A percentile compares a stretch with the other conserved stretches of the same genome.
These are phyloP conservation scores for Drosophila austrosaltans DNA, from an alignment of 2,888 invertebrate species.

Conservation along the genomic window DNA sequence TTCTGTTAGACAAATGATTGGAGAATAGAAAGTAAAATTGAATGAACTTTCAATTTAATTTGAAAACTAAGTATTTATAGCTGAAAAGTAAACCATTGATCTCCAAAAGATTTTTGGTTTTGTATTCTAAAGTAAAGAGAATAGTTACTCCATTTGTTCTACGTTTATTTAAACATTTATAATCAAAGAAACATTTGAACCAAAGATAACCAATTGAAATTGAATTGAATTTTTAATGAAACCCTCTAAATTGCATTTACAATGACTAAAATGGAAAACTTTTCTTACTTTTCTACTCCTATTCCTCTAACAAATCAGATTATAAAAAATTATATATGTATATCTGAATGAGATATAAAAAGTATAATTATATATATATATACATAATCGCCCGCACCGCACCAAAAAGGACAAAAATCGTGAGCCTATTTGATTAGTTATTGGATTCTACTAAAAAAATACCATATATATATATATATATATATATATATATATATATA, in stretches of 20 bases:
- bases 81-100: no score
- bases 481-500: background rate
- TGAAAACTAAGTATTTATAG: no score
- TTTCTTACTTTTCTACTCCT: conserved; percentile 51
- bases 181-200: background rate
- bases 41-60: no score
- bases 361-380: background rate
- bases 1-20: no score
- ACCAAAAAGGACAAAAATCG: conserved; percentile 10
- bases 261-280: conserved; percentile 18
- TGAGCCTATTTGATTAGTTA: conserved; percentile 1
- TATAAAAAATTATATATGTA: background rate
- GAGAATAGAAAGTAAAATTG: no score
- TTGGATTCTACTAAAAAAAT: background rate
- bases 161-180: background rate
- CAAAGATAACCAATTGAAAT: background rate
- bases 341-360: background rate
- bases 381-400: conserved; percentile 4
- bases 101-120: no score
- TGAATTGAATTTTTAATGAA: conserved; percentile 6
- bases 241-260: conserved; percentile 45
- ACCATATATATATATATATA: background rate
- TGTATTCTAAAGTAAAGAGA: no score
- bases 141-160: background rate
- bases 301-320: conserved; percentile 17